These are phyloP conservation scores for Urocolius indicus DNA, from an alignment of 2,113 vertebrate species.

Conservation along the genomic window DNA sequence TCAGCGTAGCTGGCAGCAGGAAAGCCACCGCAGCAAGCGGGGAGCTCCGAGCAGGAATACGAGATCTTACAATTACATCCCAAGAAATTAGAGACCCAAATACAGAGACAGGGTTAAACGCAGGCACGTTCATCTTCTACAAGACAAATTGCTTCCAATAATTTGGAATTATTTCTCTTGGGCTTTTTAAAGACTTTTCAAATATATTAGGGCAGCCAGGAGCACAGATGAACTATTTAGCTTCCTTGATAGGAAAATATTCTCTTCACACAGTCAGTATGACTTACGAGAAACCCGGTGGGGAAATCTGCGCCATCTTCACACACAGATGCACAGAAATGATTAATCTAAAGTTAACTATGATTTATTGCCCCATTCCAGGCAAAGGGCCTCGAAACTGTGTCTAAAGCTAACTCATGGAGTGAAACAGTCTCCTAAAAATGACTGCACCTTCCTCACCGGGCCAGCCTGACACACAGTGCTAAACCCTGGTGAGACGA, in stretches of 20 bases:
- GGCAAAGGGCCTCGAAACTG: not conserved
- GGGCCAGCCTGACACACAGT: not conserved
- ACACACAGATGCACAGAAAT: not conserved
- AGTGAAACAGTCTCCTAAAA: not conserved
- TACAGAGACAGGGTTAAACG: not conserved
- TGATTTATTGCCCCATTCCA: not conserved
- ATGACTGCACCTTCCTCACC: not conserved
- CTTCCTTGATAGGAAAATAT: conserved; percentile 39
- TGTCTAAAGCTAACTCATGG: not conserved
- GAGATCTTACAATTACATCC: not conserved
- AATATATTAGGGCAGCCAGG: conserved; percentile 43
- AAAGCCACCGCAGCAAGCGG: not conserved
- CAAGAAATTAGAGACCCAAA: conserved; percentile 1
- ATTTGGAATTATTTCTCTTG: conserved; percentile 55
- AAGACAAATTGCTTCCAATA: conserved; percentile 62
- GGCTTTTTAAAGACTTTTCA: conserved; percentile 65
- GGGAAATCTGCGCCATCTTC: conserved; percentile 21
- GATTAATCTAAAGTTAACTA: conserved; percentile 38
- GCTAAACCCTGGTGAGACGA: not conserved
- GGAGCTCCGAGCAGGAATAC: not conserved
- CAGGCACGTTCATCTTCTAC: not conserved
- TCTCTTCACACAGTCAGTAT: not conserved
- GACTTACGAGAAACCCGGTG: not conserved
- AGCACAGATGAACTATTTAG: conserved; percentile 44
- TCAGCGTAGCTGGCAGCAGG: not conserved